These are phyloP conservation scores for Typhlomys cinereus DNA, from an alignment of 2,113 vertebrate genomes.

Conservation along the genomic window DNA sequence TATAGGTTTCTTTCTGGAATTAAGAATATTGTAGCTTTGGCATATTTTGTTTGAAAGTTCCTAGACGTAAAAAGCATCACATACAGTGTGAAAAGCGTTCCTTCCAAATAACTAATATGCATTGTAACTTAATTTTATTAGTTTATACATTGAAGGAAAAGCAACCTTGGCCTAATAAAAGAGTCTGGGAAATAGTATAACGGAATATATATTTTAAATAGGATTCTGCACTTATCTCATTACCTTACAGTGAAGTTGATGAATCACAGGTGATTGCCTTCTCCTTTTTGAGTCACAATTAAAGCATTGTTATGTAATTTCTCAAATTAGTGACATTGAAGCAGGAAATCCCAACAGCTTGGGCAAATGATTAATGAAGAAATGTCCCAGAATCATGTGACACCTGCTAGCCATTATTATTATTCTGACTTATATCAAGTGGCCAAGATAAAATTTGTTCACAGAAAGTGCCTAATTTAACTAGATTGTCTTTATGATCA, in stretches of 20 bases:
- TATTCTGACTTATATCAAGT: conserved; percentile 74
- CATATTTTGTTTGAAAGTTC: not conserved
- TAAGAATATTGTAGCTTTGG: not conserved
- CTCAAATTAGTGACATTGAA: conserved; percentile 21
- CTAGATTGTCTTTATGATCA: conserved; percentile 74
- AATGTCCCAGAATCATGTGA: not conserved
- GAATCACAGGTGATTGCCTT: not conserved
- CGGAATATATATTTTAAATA: not conserved
- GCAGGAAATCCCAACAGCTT: not conserved
- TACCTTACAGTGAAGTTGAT: not conserved
- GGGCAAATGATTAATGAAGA: conserved; percentile 46
- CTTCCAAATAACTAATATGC: not conserved
- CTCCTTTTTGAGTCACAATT: not conserved
- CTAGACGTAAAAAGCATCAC: not conserved
- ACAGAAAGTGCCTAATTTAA: conserved; percentile 72
- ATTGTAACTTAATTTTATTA: not conserved
- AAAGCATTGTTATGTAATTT: conserved; percentile 21
- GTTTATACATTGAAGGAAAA: not conserved
- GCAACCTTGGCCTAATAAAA: not conserved
- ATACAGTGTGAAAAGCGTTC: not conserved
- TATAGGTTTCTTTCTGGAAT: not conserved
- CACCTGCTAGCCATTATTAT: conserved; percentile 59
- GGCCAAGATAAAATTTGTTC: conserved; percentile 71
- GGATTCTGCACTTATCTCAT: not conserved
- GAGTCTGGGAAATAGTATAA: not conserved